These are phyloP conservation scores for Lagria hirta DNA, from an alignment of 2,888 invertebrate species.

Conservation along the genomic window DNA sequence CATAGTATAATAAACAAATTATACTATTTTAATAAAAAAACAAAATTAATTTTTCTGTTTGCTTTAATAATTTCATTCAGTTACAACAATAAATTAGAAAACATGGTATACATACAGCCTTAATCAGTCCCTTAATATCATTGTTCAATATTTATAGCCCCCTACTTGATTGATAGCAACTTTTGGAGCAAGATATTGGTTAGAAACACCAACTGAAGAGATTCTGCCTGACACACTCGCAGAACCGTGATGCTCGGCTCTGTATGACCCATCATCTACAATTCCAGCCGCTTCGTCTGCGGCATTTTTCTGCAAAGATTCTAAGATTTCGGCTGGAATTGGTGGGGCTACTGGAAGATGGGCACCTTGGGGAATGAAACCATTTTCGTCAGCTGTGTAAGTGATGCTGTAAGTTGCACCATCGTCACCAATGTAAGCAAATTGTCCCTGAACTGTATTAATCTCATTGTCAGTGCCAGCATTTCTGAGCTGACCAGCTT, in stretches of 20 bases:
- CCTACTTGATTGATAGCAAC: too few relatives aligned
- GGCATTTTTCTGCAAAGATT: slow-evolving; percentile 25
- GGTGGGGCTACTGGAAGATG: slow-evolving; percentile 61
- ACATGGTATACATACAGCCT: too few relatives aligned
- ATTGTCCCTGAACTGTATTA: slow-evolving; percentile 55
- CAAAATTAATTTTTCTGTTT: too few relatives aligned
- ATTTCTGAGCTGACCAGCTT: slow-evolving; percentile 69
- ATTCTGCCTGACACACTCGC: slow-evolving; percentile 1
- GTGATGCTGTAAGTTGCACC: slow-evolving; percentile 54
- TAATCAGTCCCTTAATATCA: slow-evolving; percentile 1
- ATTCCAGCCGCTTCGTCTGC: slow-evolving; percentile 58
- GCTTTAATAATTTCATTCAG: too few relatives aligned
- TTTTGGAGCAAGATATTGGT: slow-evolving; percentile 12
- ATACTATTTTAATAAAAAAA: too few relatives aligned
- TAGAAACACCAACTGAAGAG: slow-evolving; percentile 4
- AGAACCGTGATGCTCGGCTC: slow-evolving; percentile 18
- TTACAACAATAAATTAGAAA: too few relatives aligned
- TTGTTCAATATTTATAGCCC: background rate
- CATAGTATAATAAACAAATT: too few relatives aligned
- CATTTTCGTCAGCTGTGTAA: slow-evolving; percentile 71
- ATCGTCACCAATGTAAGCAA: slow-evolving; percentile 56
- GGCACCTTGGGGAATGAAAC: slow-evolving; percentile 73
- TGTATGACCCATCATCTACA: slow-evolving; percentile 56
- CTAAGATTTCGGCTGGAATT: slow-evolving; percentile 37
- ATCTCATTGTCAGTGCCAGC: slow-evolving; percentile 64